These are phyloP conservation scores for Isaurus tuberculatus DNA, from an alignment of 92 coral and sea anemone species.

Conservation along the genomic window DNA sequence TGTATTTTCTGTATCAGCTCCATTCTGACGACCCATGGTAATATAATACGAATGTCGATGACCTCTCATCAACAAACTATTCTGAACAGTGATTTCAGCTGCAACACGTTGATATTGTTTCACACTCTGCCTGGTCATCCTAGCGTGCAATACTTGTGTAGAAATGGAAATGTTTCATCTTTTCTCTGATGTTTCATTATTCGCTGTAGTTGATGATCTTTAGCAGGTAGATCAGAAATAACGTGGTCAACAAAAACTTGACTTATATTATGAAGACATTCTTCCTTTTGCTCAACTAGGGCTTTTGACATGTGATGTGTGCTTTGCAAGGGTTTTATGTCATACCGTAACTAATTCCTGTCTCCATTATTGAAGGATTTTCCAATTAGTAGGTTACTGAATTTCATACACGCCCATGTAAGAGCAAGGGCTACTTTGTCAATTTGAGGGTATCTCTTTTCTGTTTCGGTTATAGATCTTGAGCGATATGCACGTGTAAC, in stretches of 20 bases:
- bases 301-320: slow-evolving; percentile 48
- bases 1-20: slow-evolving; percentile 39
- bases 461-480: slow-evolving; percentile 58
- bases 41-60: neutral
- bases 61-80: slow-evolving; percentile 31
- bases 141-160: slow-evolving; percentile 28
- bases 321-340: slow-evolving; percentile 49
- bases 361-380: slow-evolving; percentile 47
- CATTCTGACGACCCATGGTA: slow-evolving; percentile 5
- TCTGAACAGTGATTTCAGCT: slow-evolving; percentile 24
- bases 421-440: slow-evolving; percentile 64
- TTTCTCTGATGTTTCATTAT: slow-evolving; percentile 22
- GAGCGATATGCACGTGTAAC: slow-evolving; percentile 35
- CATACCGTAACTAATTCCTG: slow-evolving; percentile 53
- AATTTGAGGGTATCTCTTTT: slow-evolving; percentile 55
- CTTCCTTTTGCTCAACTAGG: slow-evolving; percentile 16
- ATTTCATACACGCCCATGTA: slow-evolving; percentile 55
- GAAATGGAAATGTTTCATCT: slow-evolving; percentile 30
- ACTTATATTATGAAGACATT: slow-evolving; percentile 27
- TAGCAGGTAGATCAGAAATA: slow-evolving; percentile 18
- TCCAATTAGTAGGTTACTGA: slow-evolving; percentile 44
- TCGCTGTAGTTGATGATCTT: slow-evolving; percentile 31
- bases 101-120: slow-evolving; percentile 42
- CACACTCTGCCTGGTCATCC: slow-evolving; percentile 46
- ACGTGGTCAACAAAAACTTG: slow-evolving; percentile 49